Base-by-base conservation (phyloP, 2,888 invertebrate genomes). In the Pristionchus arcanus region DNA sequence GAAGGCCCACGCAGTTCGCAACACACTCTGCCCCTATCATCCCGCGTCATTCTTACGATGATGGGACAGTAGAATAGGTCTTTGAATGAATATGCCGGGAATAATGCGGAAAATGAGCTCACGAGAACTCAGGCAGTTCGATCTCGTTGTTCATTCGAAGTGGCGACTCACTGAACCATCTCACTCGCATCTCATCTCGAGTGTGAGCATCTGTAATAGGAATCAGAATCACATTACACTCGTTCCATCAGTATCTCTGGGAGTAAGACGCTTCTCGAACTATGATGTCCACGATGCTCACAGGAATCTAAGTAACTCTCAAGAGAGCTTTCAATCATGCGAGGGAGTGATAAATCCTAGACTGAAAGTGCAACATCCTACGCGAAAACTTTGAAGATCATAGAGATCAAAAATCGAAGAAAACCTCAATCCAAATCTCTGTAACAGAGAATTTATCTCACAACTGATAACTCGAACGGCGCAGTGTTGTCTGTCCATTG, bases 401-500 rank as follows among this genome's bases (percentile, higher is more conserved):
- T 63, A 59, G 16, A 59, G 16, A 3, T 2, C 16, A 59, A 59
- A 16, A 2, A 59, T 25, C 16, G 15, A 7, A 59, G 25, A 59
- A 59, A 21, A n/a, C n/a, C n/a, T n/a, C n/a, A n/a, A n/a, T n/a
- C n/a, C n/a, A n/a, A n/a, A n/a, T n/a, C n/a, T n/a, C n/a, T n/a
- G n/a, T n/a, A n/a, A n/a, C n/a, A n/a, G n/a, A n/a, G n/a, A n/a
- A n/a, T n/a, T 16, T 25, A 16, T 59, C 59, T 92, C 89, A 94
- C 94, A 94, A 87, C 93, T 92, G 59, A 94, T 86, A 49, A 93
- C 92, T 68, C 94, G 90, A 74, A 94, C 94, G 7, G 91, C 91
- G 85, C 94, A 94, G 34, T 92, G 83, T 90, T 94, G 94, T 16
- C 91, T 91, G 87, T 95, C 95, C 94, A 95, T 95, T 21, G 95